Evolutionary conservation across 2,797 vertebrate species (phyloP).

Genomic region (Typhlichthys subterraneus): DNA sequence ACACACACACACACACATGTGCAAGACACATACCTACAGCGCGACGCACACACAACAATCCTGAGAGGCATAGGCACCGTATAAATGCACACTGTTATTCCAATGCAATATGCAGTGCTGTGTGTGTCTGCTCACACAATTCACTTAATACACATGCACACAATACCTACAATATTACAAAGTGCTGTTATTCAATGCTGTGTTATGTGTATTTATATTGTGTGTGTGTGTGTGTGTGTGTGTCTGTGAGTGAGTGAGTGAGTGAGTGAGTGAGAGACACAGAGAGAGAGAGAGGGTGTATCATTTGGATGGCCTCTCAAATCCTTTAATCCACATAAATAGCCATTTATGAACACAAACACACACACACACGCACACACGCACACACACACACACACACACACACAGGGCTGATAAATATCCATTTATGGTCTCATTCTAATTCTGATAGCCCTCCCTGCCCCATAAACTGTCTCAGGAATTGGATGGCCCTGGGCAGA

Average conservation of each 20-base stretch:
- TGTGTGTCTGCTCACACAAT: background rate
- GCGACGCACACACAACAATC: background rate
- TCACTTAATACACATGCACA: no score
- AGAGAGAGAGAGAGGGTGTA: conserved; percentile 12
- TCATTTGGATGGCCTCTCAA: conserved; percentile 88
- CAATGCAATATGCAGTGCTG: background rate
- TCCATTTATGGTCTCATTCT: conserved; percentile 91
- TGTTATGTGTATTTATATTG: conserved; percentile 36
- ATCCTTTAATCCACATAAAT: conserved; percentile 95
- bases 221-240: background rate
- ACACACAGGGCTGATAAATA: conserved; percentile 56
- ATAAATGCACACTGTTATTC: conserved; percentile 14
- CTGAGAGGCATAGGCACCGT: no score
- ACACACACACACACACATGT: conserved; percentile 36
- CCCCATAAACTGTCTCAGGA: conserved; percentile 89
- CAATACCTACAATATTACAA: no score
- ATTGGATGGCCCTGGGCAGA: conserved; percentile 87
- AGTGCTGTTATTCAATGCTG: no score
- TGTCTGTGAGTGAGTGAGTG: no score
- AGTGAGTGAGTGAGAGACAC: background rate
- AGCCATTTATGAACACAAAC: conserved; percentile 84
- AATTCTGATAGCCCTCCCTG: conserved; percentile 90
- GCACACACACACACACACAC: conserved; percentile 9
- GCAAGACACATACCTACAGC: conserved; percentile 20
- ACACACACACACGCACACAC: conserved; percentile 12